Evolutionary conservation across 2,888 invertebrate species (phyloP).

Genomic region (Eilema caniola): DNA sequence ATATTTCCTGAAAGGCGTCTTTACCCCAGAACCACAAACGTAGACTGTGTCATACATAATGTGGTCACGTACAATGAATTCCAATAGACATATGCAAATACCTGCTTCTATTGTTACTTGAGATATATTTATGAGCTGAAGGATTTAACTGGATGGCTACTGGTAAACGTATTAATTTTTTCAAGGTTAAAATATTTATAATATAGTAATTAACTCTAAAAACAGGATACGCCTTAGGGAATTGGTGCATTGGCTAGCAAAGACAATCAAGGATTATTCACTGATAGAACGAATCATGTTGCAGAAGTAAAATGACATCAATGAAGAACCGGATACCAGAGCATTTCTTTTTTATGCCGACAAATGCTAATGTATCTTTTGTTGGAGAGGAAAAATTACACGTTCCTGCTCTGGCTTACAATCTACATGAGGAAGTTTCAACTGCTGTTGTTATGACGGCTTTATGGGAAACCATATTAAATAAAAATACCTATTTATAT

Average conservation of each 20-base stretch:
- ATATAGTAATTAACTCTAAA: not conserved
- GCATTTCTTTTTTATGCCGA: too few relatives aligned
- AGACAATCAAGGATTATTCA: not conserved
- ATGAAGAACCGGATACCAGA: too few relatives aligned
- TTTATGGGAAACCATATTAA: too few relatives aligned
- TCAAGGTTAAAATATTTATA: not conserved
- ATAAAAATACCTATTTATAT: too few relatives aligned
- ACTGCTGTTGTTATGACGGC: too few relatives aligned
- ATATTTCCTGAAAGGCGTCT: not conserved
- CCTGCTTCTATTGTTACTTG: constrained; percentile 16
- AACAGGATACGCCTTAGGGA: not conserved
- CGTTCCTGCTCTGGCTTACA: not conserved
- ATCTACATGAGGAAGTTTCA: too few relatives aligned
- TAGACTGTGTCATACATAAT: constrained; percentile 3
- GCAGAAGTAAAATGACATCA: too few relatives aligned
- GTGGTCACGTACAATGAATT: not conserved
- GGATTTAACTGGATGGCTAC: constrained; percentile 2
- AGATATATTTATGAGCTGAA: constrained; percentile 32
- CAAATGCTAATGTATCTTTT: too few relatives aligned
- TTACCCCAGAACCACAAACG: not conserved
- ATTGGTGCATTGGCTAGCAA: not conserved
- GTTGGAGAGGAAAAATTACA: too few relatives aligned
- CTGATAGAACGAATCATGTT: too few relatives aligned
- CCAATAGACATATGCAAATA: constrained; percentile 21
- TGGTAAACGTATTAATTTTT: not conserved